Evolutionary conservation across 2,797 vertebrate genomes (phyloP).

Genomic region (Diplodus sargus): DNA sequence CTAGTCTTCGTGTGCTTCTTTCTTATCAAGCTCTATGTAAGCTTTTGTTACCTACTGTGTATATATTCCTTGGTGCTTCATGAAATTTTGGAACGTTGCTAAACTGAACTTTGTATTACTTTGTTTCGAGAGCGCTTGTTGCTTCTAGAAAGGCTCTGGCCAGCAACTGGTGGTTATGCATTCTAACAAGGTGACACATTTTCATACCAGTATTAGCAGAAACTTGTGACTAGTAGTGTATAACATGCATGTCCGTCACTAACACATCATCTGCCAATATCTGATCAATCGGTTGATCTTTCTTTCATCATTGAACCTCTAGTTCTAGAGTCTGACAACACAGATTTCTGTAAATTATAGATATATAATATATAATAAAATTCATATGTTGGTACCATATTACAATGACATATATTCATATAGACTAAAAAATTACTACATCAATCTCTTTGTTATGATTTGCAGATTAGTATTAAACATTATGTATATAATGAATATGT

Average conservation of each 20-base stretch:
- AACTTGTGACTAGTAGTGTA: neutral
- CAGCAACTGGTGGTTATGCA: too few relatives aligned
- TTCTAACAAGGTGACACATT: neutral
- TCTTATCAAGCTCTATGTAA: too few relatives aligned
- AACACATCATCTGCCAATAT: neutral
- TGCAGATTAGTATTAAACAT: neutral
- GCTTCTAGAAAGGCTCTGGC: too few relatives aligned
- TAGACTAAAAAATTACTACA: neutral
- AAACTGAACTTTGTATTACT: too few relatives aligned
- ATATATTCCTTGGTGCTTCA: too few relatives aligned
- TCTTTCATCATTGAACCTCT: neutral
- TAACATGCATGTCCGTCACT: neutral
- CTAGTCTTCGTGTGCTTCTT: too few relatives aligned
- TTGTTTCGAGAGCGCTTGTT: too few relatives aligned
- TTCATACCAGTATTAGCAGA: neutral
- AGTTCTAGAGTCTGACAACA: neutral
- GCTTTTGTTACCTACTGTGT: too few relatives aligned
- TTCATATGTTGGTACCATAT: too few relatives aligned
- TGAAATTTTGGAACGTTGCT: too few relatives aligned
- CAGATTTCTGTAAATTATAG: neutral
- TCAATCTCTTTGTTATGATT: neutral
- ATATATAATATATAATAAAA: too few relatives aligned
- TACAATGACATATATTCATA: too few relatives aligned
- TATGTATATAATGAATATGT: neutral
- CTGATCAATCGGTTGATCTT: neutral